Conservation (phyloP, 2,113 vertebrate genomes). For the Barnardius zonarius region DNA sequence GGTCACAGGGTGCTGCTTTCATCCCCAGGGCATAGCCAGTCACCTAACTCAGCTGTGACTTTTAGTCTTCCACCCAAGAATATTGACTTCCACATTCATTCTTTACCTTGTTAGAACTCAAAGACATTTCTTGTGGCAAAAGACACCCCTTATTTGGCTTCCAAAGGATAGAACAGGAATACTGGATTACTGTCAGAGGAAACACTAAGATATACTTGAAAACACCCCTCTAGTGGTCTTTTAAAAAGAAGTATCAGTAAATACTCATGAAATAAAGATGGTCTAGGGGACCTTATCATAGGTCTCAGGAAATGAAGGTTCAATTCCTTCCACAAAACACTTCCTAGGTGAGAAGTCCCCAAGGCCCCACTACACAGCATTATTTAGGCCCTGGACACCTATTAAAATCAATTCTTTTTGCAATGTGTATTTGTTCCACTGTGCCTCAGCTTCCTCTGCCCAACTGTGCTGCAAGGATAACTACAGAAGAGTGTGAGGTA, state of each 20-base stretch:
- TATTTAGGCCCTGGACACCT: conserved; percentile 56
- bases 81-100: not conserved
- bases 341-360: conserved; percentile 64
- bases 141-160: not conserved
- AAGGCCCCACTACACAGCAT: conserved; percentile 1
- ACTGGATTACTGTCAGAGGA: not conserved
- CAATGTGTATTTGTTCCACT: conserved; percentile 41
- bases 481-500: conserved; percentile 66
- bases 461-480: conserved; percentile 67
- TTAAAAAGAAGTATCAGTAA: not conserved
- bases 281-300: not conserved
- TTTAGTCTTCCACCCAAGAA: not conserved
- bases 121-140: not conserved
- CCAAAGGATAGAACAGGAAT: not conserved
- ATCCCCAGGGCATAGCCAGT: not conserved
- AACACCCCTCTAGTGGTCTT: not conserved
- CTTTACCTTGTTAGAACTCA: not conserved
- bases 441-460: conserved; percentile 57
- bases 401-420: conserved; percentile 56
- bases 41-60: not conserved
- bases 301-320: conserved; percentile 13
- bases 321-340: conserved; percentile 40
- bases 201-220: not conserved
- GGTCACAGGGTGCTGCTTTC: not conserved
- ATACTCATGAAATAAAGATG: not conserved